Percentiles rank a stretch among this genome's conserved stretches.
Evolutionary conservation across 2,113 vertebrate genomes (phyloP).

Genomic region (Melozone crissalis): DNA sequence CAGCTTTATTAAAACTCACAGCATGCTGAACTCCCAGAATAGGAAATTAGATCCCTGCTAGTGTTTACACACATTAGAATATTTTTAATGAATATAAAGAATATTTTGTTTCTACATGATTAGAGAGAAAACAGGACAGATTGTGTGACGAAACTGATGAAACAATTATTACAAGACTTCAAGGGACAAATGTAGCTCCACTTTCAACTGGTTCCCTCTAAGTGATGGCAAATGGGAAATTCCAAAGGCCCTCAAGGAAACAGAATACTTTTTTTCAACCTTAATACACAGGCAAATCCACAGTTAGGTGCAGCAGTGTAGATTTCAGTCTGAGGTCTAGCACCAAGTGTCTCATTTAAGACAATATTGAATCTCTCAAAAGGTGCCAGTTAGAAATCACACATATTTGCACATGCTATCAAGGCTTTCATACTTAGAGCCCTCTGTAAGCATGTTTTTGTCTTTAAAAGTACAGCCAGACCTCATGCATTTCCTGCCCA

Average conservation of each 20-base stretch:
- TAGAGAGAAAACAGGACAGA: neutral
- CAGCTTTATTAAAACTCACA: conserved; percentile 42
- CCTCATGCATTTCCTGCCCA: neutral
- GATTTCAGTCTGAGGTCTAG: neutral
- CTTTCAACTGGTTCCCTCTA: neutral
- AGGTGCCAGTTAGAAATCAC: neutral
- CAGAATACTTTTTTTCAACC: neutral
- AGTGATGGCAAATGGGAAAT: neutral
- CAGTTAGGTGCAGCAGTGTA: neutral
- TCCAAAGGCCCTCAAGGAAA: neutral
- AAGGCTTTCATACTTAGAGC: neutral
- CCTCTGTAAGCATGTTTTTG: neutral
- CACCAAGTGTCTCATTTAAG: neutral
- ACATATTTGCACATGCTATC: neutral
- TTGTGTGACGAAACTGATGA: neutral
- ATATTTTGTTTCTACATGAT: neutral
- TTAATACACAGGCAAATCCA: neutral
- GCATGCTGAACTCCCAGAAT: neutral
- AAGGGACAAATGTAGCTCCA: neutral
- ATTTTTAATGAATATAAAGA: neutral
- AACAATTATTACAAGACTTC: neutral
- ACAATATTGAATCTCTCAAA: neutral
- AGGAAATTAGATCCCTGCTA: neutral
- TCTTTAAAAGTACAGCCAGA: neutral
- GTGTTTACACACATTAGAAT: neutral